Percentiles rank a stretch among this genome's conserved stretches.
These are phyloP conservation scores for Thomomys bottae DNA, from an alignment of 2,113 vertebrate genomes.

Conservation along the genomic window DNA sequence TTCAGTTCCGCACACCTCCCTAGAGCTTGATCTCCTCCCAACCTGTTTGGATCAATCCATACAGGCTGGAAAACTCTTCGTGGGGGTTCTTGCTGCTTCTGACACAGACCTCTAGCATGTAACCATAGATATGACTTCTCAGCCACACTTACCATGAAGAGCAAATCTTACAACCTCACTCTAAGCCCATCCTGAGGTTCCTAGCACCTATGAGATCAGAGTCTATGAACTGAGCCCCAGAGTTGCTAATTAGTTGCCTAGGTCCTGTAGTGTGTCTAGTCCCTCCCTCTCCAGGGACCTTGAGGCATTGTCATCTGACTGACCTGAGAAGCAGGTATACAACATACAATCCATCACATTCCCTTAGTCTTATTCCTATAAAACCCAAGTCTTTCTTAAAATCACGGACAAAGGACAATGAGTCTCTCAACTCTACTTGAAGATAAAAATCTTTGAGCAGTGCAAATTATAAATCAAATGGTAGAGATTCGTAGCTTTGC, in stretches of 20 bases:
- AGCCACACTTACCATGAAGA: background rate
- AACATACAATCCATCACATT: no score
- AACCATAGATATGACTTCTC: background rate
- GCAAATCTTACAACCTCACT: background rate
- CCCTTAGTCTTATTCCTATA: background rate
- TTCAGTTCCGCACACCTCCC: background rate
- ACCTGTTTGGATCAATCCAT: background rate
- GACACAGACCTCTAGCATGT: background rate
- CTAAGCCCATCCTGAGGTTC: background rate
- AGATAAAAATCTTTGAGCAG: background rate
- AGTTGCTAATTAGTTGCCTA: background rate
- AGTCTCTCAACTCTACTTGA: constrained; percentile 17
- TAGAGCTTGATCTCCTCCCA: background rate
- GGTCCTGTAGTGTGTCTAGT: accelerated
- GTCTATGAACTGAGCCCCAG: background rate
- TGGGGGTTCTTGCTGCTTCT: background rate
- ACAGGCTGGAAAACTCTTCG: no score
- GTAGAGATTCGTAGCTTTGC: background rate
- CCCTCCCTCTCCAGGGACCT: accelerated
- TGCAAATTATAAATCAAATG: background rate
- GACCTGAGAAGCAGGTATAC: background rate
- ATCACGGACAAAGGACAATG: background rate
- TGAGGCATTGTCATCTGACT: background rate
- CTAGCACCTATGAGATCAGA: background rate
- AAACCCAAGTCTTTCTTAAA: background rate